Evolutionary conservation across 2,797 vertebrate species (phyloP).

Genomic region (Benthosema pterotum): DNA sequence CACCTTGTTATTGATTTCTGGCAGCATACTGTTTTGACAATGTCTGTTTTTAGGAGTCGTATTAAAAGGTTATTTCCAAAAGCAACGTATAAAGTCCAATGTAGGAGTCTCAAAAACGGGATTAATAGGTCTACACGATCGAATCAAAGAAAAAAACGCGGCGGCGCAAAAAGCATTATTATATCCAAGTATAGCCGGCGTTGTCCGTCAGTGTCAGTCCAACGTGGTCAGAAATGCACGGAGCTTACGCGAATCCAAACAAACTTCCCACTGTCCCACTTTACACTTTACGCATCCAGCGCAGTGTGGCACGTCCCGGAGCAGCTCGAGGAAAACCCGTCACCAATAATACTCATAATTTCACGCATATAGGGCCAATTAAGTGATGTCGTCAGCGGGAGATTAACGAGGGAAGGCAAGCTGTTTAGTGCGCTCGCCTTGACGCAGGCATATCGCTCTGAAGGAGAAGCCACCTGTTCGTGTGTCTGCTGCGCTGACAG

Average conservation of each 20-base stretch:
- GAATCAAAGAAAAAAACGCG: conserved; percentile 48
- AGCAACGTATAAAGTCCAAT: background rate
- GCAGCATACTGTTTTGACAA: conserved; percentile 72
- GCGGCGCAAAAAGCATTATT: conserved; percentile 42
- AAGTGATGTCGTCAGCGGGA: conserved; percentile 71
- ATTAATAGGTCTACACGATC: too few relatives aligned
- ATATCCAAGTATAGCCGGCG: too few relatives aligned
- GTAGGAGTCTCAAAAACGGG: conserved; percentile 24
- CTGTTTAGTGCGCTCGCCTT: conserved; percentile 69
- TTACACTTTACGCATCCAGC: too few relatives aligned
- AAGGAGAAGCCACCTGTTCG: conserved; percentile 75
- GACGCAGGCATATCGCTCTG: conserved; percentile 52
- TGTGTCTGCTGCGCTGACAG: conserved; percentile 72
- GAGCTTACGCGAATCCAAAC: background rate
- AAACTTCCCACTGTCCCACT: background rate
- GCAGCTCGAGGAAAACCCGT: conserved; percentile 24
- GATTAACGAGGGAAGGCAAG: conserved; percentile 71
- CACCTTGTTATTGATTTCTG: conserved; percentile 85
- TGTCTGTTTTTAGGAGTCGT: conserved; percentile 8
- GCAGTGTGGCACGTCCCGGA: too few relatives aligned
- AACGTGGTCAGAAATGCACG: background rate
- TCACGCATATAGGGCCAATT: conserved; percentile 43
- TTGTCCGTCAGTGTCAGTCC: conserved; percentile 20
- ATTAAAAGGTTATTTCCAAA: background rate
- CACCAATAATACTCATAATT: conserved; percentile 32